These are phyloP conservation scores for Grallaria varia DNA, from an alignment of 2,113 vertebrate species.

Conservation along the genomic window DNA sequence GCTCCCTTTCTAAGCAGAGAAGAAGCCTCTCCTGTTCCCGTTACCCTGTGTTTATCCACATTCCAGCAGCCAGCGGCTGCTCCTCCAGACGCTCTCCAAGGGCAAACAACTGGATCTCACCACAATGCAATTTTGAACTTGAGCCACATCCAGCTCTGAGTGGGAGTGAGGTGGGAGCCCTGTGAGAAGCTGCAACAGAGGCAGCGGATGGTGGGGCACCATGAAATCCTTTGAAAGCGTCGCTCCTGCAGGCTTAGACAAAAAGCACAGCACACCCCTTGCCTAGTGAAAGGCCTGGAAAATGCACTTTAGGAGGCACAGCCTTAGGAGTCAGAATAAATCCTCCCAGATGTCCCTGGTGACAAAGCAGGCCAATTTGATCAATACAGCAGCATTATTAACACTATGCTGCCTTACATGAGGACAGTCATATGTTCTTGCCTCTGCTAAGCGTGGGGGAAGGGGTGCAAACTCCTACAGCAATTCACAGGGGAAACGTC, in stretches of 20 bases:
- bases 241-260: neutral
- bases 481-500: slow-evolving; percentile 24
- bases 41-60: slow-evolving; percentile 62
- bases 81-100: slow-evolving; percentile 51
- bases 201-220: slow-evolving; percentile 8
- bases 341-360: slow-evolving; percentile 7
- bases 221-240: neutral
- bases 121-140: neutral
- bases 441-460: slow-evolving; percentile 26
- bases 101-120: slow-evolving; percentile 23
- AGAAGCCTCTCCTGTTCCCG: slow-evolving; percentile 72
- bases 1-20: slow-evolving; percentile 74
- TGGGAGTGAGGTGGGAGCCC: neutral
- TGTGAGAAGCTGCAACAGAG: slow-evolving; percentile 2
- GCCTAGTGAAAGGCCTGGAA: slow-evolving; percentile 8
- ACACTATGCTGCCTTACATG: slow-evolving; percentile 47
- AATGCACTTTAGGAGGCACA: slow-evolving; percentile 15
- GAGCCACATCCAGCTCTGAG: neutral
- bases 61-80: slow-evolving; percentile 35
- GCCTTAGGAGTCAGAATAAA: slow-evolving; percentile 23
- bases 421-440: slow-evolving; percentile 31
- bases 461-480: slow-evolving; percentile 24
- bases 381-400: slow-evolving; percentile 72
- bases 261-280: neutral
- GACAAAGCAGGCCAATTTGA: slow-evolving; percentile 53